Evolutionary conservation across 2,113 vertebrate species (phyloP), one percentile per base, ranked within the genome.

Genomic region (Myanophis thanlyinensis): DNA sequence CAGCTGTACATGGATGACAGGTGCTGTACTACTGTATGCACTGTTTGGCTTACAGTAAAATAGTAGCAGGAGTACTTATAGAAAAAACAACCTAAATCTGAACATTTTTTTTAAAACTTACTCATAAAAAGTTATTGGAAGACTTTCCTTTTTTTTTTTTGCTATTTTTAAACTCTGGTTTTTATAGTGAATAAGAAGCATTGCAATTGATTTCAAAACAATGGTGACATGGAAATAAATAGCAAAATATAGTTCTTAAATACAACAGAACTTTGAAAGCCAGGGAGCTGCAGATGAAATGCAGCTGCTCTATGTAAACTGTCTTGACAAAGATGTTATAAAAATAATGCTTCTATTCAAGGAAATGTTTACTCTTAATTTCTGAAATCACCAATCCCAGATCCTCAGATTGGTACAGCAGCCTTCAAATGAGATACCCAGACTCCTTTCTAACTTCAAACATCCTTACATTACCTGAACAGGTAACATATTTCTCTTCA

Each of bases 291-390:
- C 67, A 1, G 54, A 90, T 49, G 90, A 59, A 95, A 96, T 92
- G 80, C 96, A 96, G 95, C 94, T 95, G 94, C 84, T 94, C 0
- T 87, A 49, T 88, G 62, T 54, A 88, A 92, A 93, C 22, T 87
- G 86, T n/a, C 46, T 90, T 93, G 93, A 88, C 15, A 93, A 52
- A 0, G 89, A 94, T 30, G 47, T 52, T 94, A 40, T 53, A 49
- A 91, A 89, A 93, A 91, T 35, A 93, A 88, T 89, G 53, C 4
- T 47, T 53, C 49, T 59, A 85, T 18, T 7, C 86, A 94, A 93
- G 23, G 49, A 30, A 22, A 85, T 59, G 92, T 62, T 90, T 89
- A 88, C 0, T 8, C 80, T 22, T 80, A 62, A 94, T 22, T 54
- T 94, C 91, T 40, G 93, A 2, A 94, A 27, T 85, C 35, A 49